Base-by-base conservation (phyloP, 2,113 vertebrate genomes). In the Dolichallabes microphthalmus region DNA sequence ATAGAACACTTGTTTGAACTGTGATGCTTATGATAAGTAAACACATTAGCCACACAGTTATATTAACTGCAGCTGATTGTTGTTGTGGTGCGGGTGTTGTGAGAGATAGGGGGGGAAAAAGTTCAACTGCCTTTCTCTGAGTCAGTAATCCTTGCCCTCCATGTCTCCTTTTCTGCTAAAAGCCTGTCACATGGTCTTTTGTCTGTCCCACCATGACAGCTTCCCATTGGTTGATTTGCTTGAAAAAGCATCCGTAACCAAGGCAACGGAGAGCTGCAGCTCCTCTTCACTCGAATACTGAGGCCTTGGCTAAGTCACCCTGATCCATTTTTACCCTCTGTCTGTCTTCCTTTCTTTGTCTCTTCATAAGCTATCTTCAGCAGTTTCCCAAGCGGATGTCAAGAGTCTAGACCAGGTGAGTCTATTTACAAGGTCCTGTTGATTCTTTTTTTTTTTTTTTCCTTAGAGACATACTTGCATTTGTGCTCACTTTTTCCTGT, bases 191-290 rank as follows among this genome's bases (percentile, higher is more conserved):
- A 81, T 88, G 87, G 83, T 63, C 83, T 84, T 88, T 88, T 90
- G 87, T 88, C 80, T 84, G 86, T 84, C 58, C 30, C 66, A 86
- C 58, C 84, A 86, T 73, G 35, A 52, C 39, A 85, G 85, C 79
- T 68, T 74, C 57, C 84, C 84, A 90, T 90, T 90, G 90, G 90
- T 82, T 84, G 82, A 82, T 55, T 85, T 83, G 74, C 87, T 90
- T 90, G 87, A 90, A 89, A 90, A 88, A 90, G 90, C 90, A 90
- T 88, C 88, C 80, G 83, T 90, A 79, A 69, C 88, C 88, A 90
- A 87, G 89, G 87, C 71, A 83, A 90, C 89, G 79, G 55, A 75
- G 73, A 74, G 84, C 79, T 73, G 85, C 69, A 87, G 88, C 74
- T 85, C 87, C 89, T 78, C 89, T 89, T 88, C 88, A 88, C 78